Conservation (phyloP, 2,888 invertebrate genomes). For the Drosophila mayaguana region DNA sequence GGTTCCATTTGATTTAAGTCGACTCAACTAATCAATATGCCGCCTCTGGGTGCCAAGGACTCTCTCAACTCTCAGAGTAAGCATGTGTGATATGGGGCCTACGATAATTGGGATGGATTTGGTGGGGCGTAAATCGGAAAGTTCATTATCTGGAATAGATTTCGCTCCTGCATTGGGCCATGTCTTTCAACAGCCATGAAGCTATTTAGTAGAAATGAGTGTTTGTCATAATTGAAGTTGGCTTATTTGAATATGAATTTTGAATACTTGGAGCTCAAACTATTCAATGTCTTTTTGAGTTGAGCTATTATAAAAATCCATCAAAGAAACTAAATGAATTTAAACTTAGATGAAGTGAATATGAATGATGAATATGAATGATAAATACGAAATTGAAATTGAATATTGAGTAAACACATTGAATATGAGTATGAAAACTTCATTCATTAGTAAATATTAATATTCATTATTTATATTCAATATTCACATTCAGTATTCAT, state of each 20-base stretch:
- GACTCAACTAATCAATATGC: conserved; percentile 2
- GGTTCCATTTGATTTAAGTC: neutral
- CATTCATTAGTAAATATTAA: no score
- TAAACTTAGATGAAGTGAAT: neutral
- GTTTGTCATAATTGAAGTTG: no score
- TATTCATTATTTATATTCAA: no score
- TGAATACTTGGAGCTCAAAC: no score
- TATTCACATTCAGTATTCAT: no score
- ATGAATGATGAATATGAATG: neutral
- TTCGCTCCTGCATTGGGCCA: neutral
- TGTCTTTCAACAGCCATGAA: neutral
- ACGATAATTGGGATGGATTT: neutral
- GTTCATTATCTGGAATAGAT: neutral
- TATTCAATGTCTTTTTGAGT: no score
- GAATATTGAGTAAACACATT: neutral
- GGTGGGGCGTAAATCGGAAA: neutral
- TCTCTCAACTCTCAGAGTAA: neutral
- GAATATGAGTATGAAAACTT: neutral
- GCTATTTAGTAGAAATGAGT: neutral
- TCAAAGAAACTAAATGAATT: no score
- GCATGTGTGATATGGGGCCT: no score
- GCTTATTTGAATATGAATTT: no score
- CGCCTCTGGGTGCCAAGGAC: neutral
- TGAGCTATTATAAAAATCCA: no score
- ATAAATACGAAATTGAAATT: neutral